Evolutionary conservation across 2,797 vertebrate genomes (phyloP).

Genomic region (Perodicticus potto): DNA sequence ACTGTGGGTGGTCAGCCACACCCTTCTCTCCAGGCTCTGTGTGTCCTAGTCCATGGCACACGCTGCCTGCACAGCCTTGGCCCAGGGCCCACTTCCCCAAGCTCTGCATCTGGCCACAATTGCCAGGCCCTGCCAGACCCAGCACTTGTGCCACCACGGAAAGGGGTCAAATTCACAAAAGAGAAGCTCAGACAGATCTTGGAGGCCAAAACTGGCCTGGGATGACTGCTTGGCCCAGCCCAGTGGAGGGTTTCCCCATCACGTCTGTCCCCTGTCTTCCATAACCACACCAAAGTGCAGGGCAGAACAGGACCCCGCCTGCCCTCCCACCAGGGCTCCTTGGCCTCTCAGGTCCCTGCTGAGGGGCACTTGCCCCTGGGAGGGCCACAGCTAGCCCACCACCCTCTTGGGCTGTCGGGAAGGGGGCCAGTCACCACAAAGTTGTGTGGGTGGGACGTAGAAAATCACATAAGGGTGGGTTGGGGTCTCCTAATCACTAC

Average conservation of each 20-base stretch:
- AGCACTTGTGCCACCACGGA: not conserved
- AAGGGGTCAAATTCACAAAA: not conserved
- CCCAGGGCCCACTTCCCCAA: not conserved
- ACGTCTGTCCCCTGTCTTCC: not conserved
- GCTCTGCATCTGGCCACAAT: not conserved
- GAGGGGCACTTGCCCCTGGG: not conserved
- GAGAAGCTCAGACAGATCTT: not conserved
- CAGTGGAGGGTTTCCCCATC: fast-evolving
- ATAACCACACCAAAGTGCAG: not conserved
- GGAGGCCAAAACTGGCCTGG: not conserved
- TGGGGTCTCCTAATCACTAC: not conserved
- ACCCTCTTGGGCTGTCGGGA: not conserved
- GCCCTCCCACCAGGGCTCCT: not conserved
- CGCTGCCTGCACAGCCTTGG: not conserved
- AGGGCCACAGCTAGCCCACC: not conserved
- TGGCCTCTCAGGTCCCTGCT: not conserved
- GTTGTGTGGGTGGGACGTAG: not conserved
- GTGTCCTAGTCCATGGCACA: fast-evolving
- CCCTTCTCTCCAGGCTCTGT: not conserved
- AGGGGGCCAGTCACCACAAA: fast-evolving
- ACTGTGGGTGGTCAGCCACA: not conserved
- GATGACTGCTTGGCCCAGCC: not conserved
- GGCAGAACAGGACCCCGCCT: fast-evolving
- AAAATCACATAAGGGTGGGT: not conserved
- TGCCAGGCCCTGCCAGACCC: not conserved